A percentile compares a stretch with the other conserved stretches of the same genome.
Conservation (phyloP, 1,140 invertebrate species). For the Microvelia longipes region DNA sequence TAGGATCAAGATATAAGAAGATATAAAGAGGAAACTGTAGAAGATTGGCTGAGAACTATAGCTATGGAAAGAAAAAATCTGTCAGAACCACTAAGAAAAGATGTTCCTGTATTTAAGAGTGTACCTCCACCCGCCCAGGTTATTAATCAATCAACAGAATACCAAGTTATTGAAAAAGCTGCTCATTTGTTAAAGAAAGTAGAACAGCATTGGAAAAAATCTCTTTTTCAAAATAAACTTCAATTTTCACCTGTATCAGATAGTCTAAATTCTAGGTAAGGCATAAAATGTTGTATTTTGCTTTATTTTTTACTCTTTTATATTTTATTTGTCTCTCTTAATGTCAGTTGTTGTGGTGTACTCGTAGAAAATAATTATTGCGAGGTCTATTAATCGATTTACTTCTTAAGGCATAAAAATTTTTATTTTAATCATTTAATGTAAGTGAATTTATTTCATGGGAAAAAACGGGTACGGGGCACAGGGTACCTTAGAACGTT, state of each 20-base stretch:
- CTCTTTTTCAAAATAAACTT: neutral
- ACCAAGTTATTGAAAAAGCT: neutral
- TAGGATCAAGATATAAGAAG: too few species aligned
- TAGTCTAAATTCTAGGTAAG: neutral
- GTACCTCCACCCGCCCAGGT: neutral
- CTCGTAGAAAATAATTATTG: too few species aligned
- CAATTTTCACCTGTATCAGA: neutral
- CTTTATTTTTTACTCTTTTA: too few species aligned
- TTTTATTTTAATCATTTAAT: too few species aligned
- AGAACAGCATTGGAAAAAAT: neutral
- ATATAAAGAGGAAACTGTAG: slow-evolving; percentile 1
- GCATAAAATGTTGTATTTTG: too few species aligned
- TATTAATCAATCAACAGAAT: neutral
- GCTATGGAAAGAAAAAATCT: neutral
- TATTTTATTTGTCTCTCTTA: too few species aligned
- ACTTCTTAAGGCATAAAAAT: too few species aligned
- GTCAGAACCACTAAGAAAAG: neutral
- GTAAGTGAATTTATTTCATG: too few species aligned
- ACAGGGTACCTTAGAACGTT: too few species aligned
- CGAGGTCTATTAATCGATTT: too few species aligned
- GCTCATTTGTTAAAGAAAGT: neutral
- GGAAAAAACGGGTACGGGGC: too few species aligned
- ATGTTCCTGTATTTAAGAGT: neutral
- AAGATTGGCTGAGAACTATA: neutral
- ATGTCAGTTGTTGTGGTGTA: too few species aligned